These are phyloP conservation scores for Pteronotus mesoamericanus DNA, from an alignment of 2,797 vertebrate species.

Conservation along the genomic window DNA sequence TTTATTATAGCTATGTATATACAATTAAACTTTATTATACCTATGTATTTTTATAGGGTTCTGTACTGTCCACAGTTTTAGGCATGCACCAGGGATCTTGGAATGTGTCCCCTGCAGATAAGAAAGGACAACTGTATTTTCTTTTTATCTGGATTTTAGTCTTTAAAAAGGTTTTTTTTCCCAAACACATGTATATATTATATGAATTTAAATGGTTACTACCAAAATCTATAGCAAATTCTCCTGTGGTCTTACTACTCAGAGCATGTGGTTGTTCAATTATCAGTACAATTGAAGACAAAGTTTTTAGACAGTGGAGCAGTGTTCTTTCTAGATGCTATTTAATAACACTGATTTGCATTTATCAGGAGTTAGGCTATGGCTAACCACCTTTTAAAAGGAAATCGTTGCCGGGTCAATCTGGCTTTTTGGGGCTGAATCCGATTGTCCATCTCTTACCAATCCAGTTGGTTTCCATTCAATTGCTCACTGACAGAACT, in stretches of 20 bases:
- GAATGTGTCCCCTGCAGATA: not conserved
- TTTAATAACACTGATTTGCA: not conserved
- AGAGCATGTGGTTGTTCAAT: not conserved
- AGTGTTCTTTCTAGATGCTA: not conserved
- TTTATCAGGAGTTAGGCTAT: not conserved
- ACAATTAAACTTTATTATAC: no score
- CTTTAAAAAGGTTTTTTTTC: not conserved
- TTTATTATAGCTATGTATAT: not conserved
- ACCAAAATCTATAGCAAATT: not conserved
- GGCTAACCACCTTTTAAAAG: constrained; percentile 31
- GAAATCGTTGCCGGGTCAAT: not conserved
- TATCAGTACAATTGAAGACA: not conserved
- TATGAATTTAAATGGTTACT: not conserved
- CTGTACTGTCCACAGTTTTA: not conserved
- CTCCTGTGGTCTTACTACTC: not conserved
- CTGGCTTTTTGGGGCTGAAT: not conserved
- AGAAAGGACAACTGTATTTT: not conserved
- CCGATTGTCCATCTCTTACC: constrained; percentile 5
- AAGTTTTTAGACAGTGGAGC: not conserved
- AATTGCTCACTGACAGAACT: constrained; percentile 32
- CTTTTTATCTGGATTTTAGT: not conserved
- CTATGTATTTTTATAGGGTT: not conserved
- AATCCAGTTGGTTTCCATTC: constrained; percentile 37
- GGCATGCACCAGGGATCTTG: not conserved
- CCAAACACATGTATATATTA: not conserved